Percentiles rank a stretch among this genome's conserved stretches.
Conservation (phyloP, 2,113 vertebrate species). For the Podarcis raffonei region DNA sequence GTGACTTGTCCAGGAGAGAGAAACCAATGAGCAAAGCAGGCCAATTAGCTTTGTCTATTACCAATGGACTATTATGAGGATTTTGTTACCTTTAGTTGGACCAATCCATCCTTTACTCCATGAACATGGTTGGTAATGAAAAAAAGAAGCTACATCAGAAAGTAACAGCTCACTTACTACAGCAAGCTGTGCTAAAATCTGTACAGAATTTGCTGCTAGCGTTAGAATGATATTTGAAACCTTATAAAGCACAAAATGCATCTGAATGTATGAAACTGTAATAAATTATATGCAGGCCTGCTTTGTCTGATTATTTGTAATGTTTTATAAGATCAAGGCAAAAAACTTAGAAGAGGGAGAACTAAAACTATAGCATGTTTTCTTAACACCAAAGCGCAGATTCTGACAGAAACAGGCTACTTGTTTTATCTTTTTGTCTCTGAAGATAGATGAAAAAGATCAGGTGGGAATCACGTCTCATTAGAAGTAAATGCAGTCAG, state of each 20-base stretch:
- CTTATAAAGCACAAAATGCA: constrained; percentile 39
- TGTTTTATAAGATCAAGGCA: constrained; percentile 71
- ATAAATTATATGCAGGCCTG: constrained; percentile 43
- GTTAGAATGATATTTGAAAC: constrained; percentile 45
- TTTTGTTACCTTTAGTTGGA: constrained; percentile 53
- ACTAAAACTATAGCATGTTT: constrained; percentile 66
- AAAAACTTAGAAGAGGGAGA: constrained; percentile 56
- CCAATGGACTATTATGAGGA: not conserved
- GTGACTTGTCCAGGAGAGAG: too few species aligned
- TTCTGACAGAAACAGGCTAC: constrained; percentile 67
- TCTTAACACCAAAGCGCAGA: constrained; percentile 64
- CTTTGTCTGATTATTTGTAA: constrained; percentile 68
- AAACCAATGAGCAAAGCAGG: too few species aligned
- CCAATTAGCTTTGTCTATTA: not conserved
- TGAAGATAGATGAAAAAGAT: constrained; percentile 76
- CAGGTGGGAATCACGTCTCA: constrained; percentile 64
- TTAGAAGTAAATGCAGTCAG: constrained; percentile 72
- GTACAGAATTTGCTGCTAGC: constrained; percentile 35
- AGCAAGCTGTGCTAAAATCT: not conserved
- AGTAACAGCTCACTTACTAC: not conserved
- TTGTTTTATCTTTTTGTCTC: constrained; percentile 65
- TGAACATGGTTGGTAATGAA: not conserved
- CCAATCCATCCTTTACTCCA: constrained; percentile 52
- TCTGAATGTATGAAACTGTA: constrained; percentile 60
- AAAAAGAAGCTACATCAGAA: constrained; percentile 31